Evolutionary conservation across 2,113 vertebrate genomes (phyloP), one percentile per base, ranked within the genome.

Genomic region (Platycercus adscitus): DNA sequence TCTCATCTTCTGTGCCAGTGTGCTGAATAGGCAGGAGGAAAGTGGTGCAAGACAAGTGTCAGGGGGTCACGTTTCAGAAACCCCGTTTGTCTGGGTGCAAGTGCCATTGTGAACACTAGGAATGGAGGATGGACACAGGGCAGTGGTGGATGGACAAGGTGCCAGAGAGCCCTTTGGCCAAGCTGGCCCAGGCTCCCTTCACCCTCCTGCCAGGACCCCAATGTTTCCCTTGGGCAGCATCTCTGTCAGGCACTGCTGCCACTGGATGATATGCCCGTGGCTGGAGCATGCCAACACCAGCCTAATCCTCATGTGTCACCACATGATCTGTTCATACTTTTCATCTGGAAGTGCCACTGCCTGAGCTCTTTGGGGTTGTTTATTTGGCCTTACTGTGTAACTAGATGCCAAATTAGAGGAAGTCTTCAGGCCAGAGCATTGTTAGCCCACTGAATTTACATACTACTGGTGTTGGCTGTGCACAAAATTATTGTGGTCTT

Each of bases 41-140:
- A 16, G 15, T 11, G 29, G 31, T 73, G 49, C 20, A 72, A 83
- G 37, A 1, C 1, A 7, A 60, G 49, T 2, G 0, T 21, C 13
- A 0, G 0, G 12, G 17, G 35, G 17, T 37, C 0, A 0, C 0
- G 0, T 73, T 81, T 53, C 44, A 58, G 72, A 78, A 56, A 17
- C 25, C 9, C 2, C 21, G 24, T 19, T 6, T 10, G 8, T 69
- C 25, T 47, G 52, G 47, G 14, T 35, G 37, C 24, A 44, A 20
- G 35, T 6, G 24, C 31, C 26, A 10, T 4, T 55, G 41, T 10
- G 35, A 39, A 25, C 5, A 1, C 47, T 2, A 4, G 66, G 16
- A 82, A 26, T 7, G 10, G 16, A 53, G 56, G 11, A 2, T 2
- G 3, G 63, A 7, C 5, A 7, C 2, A 50, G 46, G 25, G 58